Base-by-base conservation (phyloP, 2,888 invertebrate genomes). In the Drosophila mimetica region DNA sequence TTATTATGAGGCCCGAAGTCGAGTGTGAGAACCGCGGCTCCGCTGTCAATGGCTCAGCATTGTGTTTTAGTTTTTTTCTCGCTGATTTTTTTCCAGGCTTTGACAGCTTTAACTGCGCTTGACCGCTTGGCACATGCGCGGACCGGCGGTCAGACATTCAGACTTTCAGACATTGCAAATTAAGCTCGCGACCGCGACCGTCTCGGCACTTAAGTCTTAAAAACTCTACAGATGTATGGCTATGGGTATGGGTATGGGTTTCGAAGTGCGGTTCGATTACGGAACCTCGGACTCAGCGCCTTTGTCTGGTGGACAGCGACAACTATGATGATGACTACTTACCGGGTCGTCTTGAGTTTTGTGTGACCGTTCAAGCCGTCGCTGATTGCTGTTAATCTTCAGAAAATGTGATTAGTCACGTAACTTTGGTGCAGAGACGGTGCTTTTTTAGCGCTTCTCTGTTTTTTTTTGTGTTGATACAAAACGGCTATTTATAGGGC, bases 351-450 rank as follows among this genome's bases (percentile, higher is more conserved):
- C 50, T 46, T 25, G 52, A 37, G 73, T 64, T 72, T 25, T 7
- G 25, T 72, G 73, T 73, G 64, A 71, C 74, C 66, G 71, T 73
- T 73, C 55, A 65, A 65, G 70, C 55, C 61, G 54, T 37, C 59
- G 83, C 77, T 88, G 84, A 88, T 83, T 84, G 86, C 76, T 75
- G 86, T 74, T 88, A 80, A 89, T 88, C 86, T 88, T 71, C 52
- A 75, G 57, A 72, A 86, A 88, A 84, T 88, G 86, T 79, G 88
- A 88, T 89, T 89, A 88, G 86, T 88, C 86, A 86, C 89, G 86
- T 89, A 81, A 86, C 86, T 73, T 88, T 75, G 78, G 78, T 78
- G 73, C 71, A 41, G 55, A 80, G 75, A 77, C 77, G 53, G 30
- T n/a, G 34, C 34, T 25, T 46, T 51, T 46, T 20, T 32, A 32